Evolutionary conservation across 2,888 invertebrate genomes (phyloP), one percentile per base, ranked within the genome.

Genomic region (Mactromeris polynyma): DNA sequence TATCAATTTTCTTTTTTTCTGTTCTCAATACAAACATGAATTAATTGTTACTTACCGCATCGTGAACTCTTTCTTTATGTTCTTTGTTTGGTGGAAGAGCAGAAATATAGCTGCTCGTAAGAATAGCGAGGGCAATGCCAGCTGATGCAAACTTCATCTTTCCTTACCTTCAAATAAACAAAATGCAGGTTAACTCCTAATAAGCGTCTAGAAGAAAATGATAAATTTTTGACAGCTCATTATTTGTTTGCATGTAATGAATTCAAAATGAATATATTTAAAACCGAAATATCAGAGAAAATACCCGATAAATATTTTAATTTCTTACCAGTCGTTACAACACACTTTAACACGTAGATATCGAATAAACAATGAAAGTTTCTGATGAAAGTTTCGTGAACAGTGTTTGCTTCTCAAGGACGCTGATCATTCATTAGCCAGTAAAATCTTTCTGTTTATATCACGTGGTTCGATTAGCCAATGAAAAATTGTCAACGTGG

Each of bases 11-110:
- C n/a, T n/a, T n/a, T n/a, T n/a, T n/a, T n/a, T n/a, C n/a, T n/a
- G n/a, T n/a, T n/a, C n/a, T n/a, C 46, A 46, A 46, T 46, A 46
- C 42, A 11, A 42, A 46, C 14, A 7, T 2, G 46, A 4, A 4
- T n/a, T n/a, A n/a, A n/a, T n/a, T n/a, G n/a, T n/a, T 46, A 89
- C 89, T 90, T 93, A 96, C 96, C 94, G 94, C 95, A 54, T 96
- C 96, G 86, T 95, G 81, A 14, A 94, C 94, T 84, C 96, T 90
- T 42, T 95, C 94, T 84, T 96, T 96, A 84, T 95, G 93, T 40
- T 96, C 96, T 80, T 98, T 90, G 14, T 92, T 98, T 96, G 98
- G 98, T 0, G 98, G 98, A 81, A 98, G 98, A 19, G 97, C 98
- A 81, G 97, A 96, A 86, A 92, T 93, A 42, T 54, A 81, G 26